These are phyloP conservation scores for Dendrocincla fuliginosa DNA, from an alignment of 2,797 vertebrate genomes.

Conservation along the genomic window DNA sequence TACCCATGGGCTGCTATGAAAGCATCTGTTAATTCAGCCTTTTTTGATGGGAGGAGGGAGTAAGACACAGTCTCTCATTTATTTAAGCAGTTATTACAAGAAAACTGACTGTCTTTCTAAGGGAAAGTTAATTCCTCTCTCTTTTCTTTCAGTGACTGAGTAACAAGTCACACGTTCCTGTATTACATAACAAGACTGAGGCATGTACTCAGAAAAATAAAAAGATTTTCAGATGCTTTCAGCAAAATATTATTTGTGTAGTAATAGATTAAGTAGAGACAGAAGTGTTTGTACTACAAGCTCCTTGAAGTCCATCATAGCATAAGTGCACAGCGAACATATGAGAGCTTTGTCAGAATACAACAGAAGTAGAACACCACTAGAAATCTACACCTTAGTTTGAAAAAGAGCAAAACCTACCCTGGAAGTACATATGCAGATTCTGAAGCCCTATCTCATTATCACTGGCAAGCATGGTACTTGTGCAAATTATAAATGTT, in stretches of 20 bases:
- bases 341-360: not conserved
- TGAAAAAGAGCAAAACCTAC: not conserved
- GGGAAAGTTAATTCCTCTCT: not conserved
- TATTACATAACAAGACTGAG: not conserved
- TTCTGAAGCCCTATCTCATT: not conserved
- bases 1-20: not conserved
- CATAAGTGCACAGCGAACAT: not conserved
- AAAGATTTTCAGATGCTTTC: not conserved
- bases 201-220: not conserved
- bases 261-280: not conserved
- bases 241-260: not conserved
- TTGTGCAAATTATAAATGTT: not conserved
- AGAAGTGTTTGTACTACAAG: not conserved
- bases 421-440: not conserved
- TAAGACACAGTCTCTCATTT: not conserved
- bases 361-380: not conserved
- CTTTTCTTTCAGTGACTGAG: not conserved
- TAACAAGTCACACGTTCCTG: not conserved
- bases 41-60: not conserved
- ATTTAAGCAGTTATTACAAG: not conserved
- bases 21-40: constrained; percentile 13
- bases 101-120: not conserved
- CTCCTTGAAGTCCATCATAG: not conserved
- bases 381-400: not conserved
- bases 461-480: not conserved